These are phyloP conservation scores for Clanis bilineata DNA, from an alignment of 2,888 invertebrate genomes.

Conservation along the genomic window DNA sequence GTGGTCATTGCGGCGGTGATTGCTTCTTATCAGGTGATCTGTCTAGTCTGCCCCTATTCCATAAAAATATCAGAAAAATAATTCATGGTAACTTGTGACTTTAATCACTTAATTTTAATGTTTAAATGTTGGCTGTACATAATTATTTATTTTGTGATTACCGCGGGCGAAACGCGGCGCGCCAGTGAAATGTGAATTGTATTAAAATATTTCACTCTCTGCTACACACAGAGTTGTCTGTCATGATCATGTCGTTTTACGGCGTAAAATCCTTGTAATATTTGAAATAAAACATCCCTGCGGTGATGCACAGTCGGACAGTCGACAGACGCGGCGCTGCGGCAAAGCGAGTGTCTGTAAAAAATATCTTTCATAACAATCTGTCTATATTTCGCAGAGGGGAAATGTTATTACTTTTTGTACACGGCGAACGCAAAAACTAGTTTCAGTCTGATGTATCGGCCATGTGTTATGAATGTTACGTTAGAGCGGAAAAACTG, in stretches of 20 bases:
- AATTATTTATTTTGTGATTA: background rate
- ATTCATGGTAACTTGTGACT: too few species aligned
- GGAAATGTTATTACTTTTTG: constrained; percentile 17
- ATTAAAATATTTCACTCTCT: background rate
- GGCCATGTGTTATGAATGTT: constrained; percentile 13
- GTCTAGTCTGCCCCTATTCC: too few species aligned
- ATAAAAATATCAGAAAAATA: too few species aligned
- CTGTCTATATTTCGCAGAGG: constrained; percentile 13
- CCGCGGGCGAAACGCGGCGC: background rate
- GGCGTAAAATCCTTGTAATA: background rate
- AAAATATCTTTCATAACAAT: constrained; percentile 12
- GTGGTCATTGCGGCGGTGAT: too few species aligned
- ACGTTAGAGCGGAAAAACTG: constrained; percentile 18
- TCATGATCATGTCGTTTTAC: background rate
- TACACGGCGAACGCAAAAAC: constrained; percentile 13
- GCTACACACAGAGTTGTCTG: background rate
- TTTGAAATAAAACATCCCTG: constrained; percentile 1
- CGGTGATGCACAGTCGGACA: too few species aligned
- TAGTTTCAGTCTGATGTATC: constrained; percentile 16
- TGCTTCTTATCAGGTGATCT: too few species aligned
- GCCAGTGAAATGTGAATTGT: background rate
- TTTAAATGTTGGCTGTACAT: background rate
- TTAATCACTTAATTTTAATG: too few species aligned
- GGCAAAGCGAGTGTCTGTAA: background rate
- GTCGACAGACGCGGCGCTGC: background rate